These are phyloP conservation scores for Coryphaenoides rupestris DNA, from an alignment of 2,113 vertebrate species.

Conservation along the genomic window DNA sequence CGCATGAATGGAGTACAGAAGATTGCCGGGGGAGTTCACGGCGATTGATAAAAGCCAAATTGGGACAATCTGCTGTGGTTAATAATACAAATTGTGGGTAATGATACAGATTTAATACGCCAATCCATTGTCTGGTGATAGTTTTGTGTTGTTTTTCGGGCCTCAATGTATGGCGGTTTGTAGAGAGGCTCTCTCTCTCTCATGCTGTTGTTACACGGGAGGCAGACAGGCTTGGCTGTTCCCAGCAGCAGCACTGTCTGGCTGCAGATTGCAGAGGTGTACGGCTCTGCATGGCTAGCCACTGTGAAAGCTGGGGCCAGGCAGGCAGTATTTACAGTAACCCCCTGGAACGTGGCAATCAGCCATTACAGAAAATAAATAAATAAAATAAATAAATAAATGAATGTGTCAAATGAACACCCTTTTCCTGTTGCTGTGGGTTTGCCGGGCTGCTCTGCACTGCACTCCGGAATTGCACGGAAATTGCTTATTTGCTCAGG, in stretches of 20 bases:
- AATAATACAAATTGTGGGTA: no score
- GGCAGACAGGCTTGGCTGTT: no score
- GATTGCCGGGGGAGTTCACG: slow-evolving; percentile 24
- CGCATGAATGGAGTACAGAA: slow-evolving; percentile 26
- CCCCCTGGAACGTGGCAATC: slow-evolving; percentile 62
- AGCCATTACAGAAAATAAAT: slow-evolving; percentile 11
- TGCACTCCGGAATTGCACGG: no score
- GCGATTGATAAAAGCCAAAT: slow-evolving; percentile 3
- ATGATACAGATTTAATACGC: no score
- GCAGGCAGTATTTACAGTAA: slow-evolving; percentile 51
- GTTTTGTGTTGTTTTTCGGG: slow-evolving; percentile 6
- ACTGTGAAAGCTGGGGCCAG: slow-evolving; percentile 51
- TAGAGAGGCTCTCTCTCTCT: slow-evolving; percentile 18
- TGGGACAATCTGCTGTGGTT: slow-evolving; percentile 10
- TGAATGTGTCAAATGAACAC: slow-evolving; percentile 22
- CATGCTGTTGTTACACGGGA: no score
- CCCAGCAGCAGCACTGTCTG: neutral
- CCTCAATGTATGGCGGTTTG: slow-evolving; percentile 30
- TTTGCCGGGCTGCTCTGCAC: no score
- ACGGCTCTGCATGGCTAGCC: slow-evolving; percentile 37
- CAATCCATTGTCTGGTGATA: slow-evolving; percentile 9
- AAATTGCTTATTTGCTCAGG: neutral
- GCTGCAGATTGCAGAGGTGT: slow-evolving; percentile 43
- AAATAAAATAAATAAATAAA: slow-evolving; percentile 37
- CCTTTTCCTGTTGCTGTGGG: neutral